Evolutionary conservation across 2,888 invertebrate species (phyloP).

Genomic region (Marronus borbonicus): DNA sequence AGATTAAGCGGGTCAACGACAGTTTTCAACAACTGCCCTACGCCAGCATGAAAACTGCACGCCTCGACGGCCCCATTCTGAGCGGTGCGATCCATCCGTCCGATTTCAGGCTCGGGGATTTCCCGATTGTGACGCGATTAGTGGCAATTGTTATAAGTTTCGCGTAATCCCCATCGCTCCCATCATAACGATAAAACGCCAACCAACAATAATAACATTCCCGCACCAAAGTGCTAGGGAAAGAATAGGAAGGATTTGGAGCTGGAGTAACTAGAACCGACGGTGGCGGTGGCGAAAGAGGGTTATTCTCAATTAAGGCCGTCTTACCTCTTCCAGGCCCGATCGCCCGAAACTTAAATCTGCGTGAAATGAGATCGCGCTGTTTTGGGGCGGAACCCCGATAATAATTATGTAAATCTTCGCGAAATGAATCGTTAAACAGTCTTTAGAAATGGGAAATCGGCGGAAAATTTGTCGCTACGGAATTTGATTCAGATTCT

Average conservation of each 20-base stretch:
- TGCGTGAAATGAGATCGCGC: constrained; percentile 44
- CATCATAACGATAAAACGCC: constrained; percentile 39
- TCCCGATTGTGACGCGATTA: constrained; percentile 42
- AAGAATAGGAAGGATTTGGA: neutral
- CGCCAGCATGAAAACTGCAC: constrained; percentile 1
- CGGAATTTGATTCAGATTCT: constrained; percentile 9
- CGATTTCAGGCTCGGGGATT: constrained; percentile 13
- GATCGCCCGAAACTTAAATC: constrained; percentile 37
- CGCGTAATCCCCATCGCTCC: constrained; percentile 18
- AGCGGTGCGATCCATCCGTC: constrained; percentile 7
- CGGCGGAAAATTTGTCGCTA: constrained; percentile 12
- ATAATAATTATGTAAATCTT: constrained; percentile 45
- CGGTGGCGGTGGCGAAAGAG: constrained; percentile 8
- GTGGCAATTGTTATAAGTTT: constrained; percentile 43
- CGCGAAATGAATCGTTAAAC: constrained; percentile 42
- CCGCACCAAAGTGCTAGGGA: neutral
- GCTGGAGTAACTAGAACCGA: neutral
- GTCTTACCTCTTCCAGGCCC: constrained; percentile 24
- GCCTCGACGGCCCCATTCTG: constrained; percentile 3
- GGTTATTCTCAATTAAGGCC: constrained; percentile 41
- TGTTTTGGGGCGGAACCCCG: constrained; percentile 23
- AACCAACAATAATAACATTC: constrained; percentile 39
- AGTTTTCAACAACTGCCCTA: constrained; percentile 12
- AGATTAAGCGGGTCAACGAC: constrained; percentile 26
- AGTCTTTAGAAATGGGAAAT: constrained; percentile 25